These are phyloP conservation scores for Coleophora deauratella DNA, from an alignment of 2,888 invertebrate species.

Conservation along the genomic window DNA sequence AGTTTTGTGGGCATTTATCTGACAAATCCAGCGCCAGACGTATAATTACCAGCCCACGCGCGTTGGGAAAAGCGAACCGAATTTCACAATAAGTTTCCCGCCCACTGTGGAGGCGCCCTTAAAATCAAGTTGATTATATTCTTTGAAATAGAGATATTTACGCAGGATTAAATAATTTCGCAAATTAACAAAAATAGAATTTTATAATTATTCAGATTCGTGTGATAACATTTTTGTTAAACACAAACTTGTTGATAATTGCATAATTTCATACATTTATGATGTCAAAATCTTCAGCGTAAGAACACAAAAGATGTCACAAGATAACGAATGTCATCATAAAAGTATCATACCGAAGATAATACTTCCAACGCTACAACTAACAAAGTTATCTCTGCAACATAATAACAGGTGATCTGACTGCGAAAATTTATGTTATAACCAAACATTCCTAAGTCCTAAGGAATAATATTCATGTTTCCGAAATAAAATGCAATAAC, in stretches of 20 bases:
- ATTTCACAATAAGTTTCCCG: constrained; percentile 53
- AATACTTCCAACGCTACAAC: background rate
- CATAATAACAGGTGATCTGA: background rate
- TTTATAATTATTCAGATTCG: too few species aligned
- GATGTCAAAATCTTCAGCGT: too few species aligned
- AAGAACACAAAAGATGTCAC: too few species aligned
- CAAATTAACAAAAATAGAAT: too few species aligned
- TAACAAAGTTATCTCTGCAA: background rate
- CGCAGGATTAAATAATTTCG: too few species aligned
- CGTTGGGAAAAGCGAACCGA: constrained; percentile 48
- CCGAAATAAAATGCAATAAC: background rate
- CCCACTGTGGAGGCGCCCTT: constrained; percentile 27
- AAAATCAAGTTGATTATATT: constrained; percentile 47
- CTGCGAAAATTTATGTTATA: too few species aligned
- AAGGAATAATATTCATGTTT: too few species aligned
- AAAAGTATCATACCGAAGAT: background rate
- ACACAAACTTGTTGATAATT: too few species aligned
- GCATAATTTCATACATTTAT: too few species aligned
- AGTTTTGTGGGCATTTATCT: constrained; percentile 30
- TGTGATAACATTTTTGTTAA: too few species aligned
- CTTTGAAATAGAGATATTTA: too few species aligned
- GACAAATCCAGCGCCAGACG: constrained; percentile 47
- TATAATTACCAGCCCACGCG: constrained; percentile 65
- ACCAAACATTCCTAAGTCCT: background rate
- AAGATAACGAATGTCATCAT: constrained; percentile 13